phyloP scores from a whole-genome alignment of 2,888 invertebrate species.

The Leucophenga montana region DNA sequence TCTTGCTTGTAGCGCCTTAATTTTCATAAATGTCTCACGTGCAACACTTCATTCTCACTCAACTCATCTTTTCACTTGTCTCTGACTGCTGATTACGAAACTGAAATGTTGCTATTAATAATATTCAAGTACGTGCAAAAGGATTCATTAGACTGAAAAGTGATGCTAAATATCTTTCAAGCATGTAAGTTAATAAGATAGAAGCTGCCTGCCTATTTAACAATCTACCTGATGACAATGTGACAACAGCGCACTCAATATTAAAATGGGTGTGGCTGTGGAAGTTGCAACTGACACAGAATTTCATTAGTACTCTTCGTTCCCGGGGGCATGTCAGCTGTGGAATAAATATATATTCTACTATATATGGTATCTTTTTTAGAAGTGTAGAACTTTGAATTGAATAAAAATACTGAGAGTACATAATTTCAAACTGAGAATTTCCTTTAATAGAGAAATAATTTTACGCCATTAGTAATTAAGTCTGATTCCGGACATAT shows the following conservation, averaged over 20 bases:
- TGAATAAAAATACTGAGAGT: too few relatives aligned
- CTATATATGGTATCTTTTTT: too few relatives aligned
- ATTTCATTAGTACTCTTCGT: constrained; percentile 21
- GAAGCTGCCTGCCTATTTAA: constrained; percentile 49
- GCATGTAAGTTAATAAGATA: constrained; percentile 63
- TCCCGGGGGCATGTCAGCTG: background rate
- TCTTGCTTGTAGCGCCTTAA: constrained; percentile 27
- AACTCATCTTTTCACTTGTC: too few relatives aligned
- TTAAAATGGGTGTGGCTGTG: constrained; percentile 35
- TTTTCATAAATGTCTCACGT: constrained; percentile 64
- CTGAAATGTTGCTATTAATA: constrained; percentile 14
- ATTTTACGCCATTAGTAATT: too few relatives aligned
- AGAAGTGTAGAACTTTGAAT: too few relatives aligned
- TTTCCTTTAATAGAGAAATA: too few relatives aligned
- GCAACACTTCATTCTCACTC: constrained; percentile 7
- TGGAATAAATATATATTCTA: background rate
- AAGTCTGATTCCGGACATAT: too few relatives aligned
- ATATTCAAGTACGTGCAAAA: constrained; percentile 40
- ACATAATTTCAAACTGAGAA: too few relatives aligned
- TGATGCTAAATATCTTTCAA: constrained; percentile 41
- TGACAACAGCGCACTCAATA: constrained; percentile 37
- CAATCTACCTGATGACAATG: constrained; percentile 32
- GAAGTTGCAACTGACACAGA: background rate
- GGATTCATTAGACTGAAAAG: constrained; percentile 55
- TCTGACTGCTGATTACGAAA: too few relatives aligned